phyloP scores from a whole-genome alignment of 2,888 invertebrate species.

The Heteromyza rotundicornis region DNA sequence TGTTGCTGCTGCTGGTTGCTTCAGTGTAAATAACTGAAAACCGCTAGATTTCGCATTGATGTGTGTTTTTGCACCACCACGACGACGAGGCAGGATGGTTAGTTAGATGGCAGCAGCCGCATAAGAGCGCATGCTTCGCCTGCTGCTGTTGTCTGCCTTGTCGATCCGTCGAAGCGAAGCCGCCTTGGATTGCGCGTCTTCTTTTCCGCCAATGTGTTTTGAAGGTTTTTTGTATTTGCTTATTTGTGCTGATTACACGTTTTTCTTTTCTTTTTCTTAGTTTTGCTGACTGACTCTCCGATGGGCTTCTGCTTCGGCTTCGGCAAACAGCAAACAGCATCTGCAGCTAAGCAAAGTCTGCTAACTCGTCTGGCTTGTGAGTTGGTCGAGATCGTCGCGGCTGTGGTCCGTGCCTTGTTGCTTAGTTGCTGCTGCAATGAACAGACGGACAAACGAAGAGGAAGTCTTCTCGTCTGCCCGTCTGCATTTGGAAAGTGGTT shows the following conservation, averaged over 20 bases:
- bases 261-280: constrained; percentile 8
- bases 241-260: constrained; percentile 21
- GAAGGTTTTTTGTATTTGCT: constrained; percentile 15
- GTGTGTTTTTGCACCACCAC: neutral
- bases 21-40: constrained; percentile 23
- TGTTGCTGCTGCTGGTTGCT: constrained; percentile 8
- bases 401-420: constrained; percentile 22
- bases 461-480: constrained; percentile 36
- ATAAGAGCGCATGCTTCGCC: neutral
- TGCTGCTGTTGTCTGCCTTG: neutral
- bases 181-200: neutral
- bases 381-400: constrained; percentile 1
- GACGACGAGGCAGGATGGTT: neutral
- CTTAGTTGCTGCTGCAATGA: constrained; percentile 4
- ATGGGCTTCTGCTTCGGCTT: neutral
- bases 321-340: neutral
- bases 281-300: neutral
- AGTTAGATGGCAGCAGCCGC: neutral
- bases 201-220: too few species aligned
- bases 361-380: constrained; percentile 25
- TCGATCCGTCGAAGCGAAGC: neutral
- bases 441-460: neutral
- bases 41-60: constrained; percentile 20
- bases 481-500: constrained; percentile 58
- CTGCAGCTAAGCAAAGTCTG: constrained; percentile 30